phyloP scores from a whole-genome alignment of 2,113 vertebrate genomes.

The Phalacrocorax brasilianus region DNA sequence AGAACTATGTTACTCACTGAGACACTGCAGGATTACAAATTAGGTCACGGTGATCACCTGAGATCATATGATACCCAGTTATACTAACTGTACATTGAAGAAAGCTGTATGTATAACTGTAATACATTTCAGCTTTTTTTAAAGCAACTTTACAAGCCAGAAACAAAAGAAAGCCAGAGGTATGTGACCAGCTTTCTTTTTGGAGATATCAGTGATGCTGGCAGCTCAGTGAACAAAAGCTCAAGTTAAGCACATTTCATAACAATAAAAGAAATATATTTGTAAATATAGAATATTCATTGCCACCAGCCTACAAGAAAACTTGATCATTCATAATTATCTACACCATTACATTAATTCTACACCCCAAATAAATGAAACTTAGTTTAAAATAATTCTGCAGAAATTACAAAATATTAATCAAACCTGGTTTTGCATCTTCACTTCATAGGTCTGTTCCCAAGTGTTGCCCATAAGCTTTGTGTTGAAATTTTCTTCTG shows the following conservation, averaged over 20 bases:
- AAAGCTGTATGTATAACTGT: background rate
- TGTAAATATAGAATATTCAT: background rate
- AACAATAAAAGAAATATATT: background rate
- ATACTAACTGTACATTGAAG: background rate
- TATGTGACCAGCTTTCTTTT: background rate
- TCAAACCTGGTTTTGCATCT: slow-evolving; percentile 42
- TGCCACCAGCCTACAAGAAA: background rate
- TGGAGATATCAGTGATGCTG: background rate
- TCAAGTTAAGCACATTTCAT: background rate
- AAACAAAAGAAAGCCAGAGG: background rate
- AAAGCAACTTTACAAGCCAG: background rate
- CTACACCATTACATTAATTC: background rate
- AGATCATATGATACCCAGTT: background rate
- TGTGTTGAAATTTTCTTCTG: slow-evolving; percentile 22
- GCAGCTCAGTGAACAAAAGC: background rate
- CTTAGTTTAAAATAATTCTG: background rate
- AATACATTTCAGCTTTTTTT: background rate
- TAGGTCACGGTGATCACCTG: background rate
- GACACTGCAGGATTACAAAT: background rate
- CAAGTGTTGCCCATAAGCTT: background rate
- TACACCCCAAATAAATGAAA: background rate
- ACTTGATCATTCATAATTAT: background rate
- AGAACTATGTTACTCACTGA: background rate
- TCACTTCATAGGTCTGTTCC: slow-evolving; percentile 11
- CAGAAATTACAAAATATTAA: background rate